Percentiles rank a stretch among this genome's conserved stretches.
phyloP scores from a whole-genome alignment of 2,888 invertebrate species.

The Drosophila greeni region DNA sequence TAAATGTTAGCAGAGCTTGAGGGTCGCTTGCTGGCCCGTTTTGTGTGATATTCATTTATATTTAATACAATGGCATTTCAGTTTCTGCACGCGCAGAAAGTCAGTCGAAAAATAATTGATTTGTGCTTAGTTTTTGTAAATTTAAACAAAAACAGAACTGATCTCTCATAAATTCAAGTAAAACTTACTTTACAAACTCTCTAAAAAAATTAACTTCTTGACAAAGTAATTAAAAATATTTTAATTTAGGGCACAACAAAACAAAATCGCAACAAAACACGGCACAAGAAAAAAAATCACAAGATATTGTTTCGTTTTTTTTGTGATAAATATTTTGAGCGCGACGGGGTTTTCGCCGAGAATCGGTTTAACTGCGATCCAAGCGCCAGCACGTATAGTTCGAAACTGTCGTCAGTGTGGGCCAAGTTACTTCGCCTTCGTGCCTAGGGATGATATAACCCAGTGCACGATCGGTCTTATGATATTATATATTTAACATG shows the following conservation, averaged over 20 bases:
- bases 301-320: constrained; percentile 4
- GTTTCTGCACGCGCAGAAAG: constrained; percentile 3
- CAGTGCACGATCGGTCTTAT: not conserved
- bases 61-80: not conserved
- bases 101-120: not conserved
- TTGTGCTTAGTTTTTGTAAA: not conserved
- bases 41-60: constrained; percentile 8
- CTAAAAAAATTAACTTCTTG: not conserved
- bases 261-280: constrained; percentile 4
- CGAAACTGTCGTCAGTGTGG: constrained; percentile 63
- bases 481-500: too few relatives aligned
- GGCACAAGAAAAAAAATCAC: constrained; percentile 24
- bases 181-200: constrained; percentile 12
- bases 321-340: constrained; percentile 25
- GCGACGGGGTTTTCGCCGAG: constrained; percentile 17
- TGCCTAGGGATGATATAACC: not conserved
- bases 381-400: constrained; percentile 60
- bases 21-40: constrained; percentile 45
- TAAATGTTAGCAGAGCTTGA: constrained; percentile 33
- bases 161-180: not conserved
- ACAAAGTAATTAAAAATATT: not conserved
- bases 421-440: constrained; percentile 46
- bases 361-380: constrained; percentile 38
- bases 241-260: constrained; percentile 2
- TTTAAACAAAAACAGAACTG: not conserved